Evolutionary conservation across 2,113 vertebrate species (phyloP).

Genomic region (Ciconia maguari): DNA sequence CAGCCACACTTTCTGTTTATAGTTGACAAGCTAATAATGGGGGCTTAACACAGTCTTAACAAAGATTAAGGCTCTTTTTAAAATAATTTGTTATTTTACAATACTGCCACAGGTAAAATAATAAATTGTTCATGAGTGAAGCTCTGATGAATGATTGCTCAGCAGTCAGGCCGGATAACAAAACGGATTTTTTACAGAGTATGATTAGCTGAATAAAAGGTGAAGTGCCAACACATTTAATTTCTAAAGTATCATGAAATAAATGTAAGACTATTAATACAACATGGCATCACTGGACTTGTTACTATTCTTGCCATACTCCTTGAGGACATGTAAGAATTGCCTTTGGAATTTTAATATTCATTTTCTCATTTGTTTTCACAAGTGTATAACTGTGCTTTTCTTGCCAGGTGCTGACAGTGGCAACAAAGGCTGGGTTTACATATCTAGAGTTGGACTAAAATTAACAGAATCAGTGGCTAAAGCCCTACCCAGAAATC

Average conservation of each 20-base stretch:
- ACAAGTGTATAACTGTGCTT: background rate
- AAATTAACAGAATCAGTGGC: background rate
- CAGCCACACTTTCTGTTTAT: background rate
- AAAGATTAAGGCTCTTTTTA: background rate
- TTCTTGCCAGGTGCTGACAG: background rate
- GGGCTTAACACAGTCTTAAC: background rate
- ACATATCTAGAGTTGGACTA: background rate
- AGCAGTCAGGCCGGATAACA: background rate
- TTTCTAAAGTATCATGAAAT: background rate
- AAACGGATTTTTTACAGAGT: background rate
- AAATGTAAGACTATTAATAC: background rate
- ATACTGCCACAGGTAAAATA: background rate
- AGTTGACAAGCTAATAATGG: background rate
- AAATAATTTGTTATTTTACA: conserved; percentile 4
- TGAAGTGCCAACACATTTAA: background rate
- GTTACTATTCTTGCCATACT: background rate
- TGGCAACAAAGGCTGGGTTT: background rate
- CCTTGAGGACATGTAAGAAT: conserved; percentile 8
- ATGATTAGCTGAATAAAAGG: background rate
- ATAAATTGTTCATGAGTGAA: background rate
- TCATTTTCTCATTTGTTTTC: background rate
- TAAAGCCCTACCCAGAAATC: background rate
- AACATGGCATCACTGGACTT: background rate
- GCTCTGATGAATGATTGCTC: background rate
- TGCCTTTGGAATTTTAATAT: background rate